A percentile compares a stretch with the other conserved stretches of the same genome.
Conservation (phyloP, 2,888 invertebrate genomes). For the Tineola bisselliella region DNA sequence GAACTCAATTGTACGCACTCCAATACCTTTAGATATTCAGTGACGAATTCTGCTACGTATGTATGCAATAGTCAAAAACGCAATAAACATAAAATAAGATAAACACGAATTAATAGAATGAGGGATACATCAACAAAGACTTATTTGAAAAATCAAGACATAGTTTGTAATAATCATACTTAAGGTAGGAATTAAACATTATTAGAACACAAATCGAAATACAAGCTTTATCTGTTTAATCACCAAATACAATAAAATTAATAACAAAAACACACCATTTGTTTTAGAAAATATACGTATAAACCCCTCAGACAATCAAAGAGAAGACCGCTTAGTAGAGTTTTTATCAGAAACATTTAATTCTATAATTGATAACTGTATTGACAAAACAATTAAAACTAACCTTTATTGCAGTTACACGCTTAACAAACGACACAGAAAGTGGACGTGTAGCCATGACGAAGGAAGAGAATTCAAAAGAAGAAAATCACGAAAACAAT, state of each 20-base stretch:
- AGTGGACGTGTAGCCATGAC: slow-evolving; percentile 25
- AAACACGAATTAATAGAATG: too few species aligned
- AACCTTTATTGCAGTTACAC: neutral
- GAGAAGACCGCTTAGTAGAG: neutral
- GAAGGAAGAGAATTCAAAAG: slow-evolving; percentile 20
- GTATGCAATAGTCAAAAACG: too few species aligned
- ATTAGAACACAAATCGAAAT: too few species aligned
- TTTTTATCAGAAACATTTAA: neutral
- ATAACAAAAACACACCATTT: neutral
- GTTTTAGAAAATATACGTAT: neutral
- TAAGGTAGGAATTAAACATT: too few species aligned
- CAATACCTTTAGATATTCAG: too few species aligned
- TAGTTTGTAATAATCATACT: too few species aligned
- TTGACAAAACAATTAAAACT: slow-evolving; percentile 6
- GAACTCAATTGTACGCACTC: too few species aligned
- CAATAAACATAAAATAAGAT: too few species aligned
- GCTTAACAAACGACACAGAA: neutral
- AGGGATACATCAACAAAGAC: too few species aligned
- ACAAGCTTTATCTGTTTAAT: too few species aligned
- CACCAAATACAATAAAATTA: neutral
- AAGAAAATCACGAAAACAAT: slow-evolving; percentile 22
- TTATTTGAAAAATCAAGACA: too few species aligned
- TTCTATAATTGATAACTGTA: slow-evolving; percentile 4
- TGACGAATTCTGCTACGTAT: too few species aligned
- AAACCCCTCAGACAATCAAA: neutral